These are phyloP conservation scores for Drosophila niveifrons DNA, from an alignment of 2,888 invertebrate species.

Conservation along the genomic window DNA sequence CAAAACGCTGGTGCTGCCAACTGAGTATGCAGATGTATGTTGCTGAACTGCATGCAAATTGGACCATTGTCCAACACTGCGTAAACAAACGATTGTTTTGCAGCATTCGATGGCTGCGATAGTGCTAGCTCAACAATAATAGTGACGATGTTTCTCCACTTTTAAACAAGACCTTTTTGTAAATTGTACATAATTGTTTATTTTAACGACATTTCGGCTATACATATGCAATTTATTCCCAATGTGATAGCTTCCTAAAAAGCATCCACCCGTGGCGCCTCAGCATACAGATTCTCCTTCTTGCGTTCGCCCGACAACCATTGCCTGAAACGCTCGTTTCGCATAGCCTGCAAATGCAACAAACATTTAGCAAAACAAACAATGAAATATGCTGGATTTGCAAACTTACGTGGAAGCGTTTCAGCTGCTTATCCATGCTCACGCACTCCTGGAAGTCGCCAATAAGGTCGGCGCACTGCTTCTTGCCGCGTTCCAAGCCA, in stretches of 20 bases:
- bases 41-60: background rate
- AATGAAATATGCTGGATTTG: background rate
- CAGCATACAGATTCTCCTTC: conserved; percentile 86
- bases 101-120: background rate
- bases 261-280: conserved; percentile 87
- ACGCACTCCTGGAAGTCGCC: conserved; percentile 91
- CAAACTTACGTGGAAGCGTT: conserved; percentile 87
- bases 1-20: conserved; percentile 50
- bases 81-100: conserved; percentile 3
- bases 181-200: conserved; percentile 50
- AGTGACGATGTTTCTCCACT: background rate
- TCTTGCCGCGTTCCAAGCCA: conserved; percentile 88
- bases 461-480: conserved; percentile 88
- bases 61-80: conserved; percentile 5
- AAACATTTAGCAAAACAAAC: background rate
- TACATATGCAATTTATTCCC: conserved; percentile 39
- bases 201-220: conserved; percentile 68
- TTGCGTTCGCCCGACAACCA: conserved; percentile 87
- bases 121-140: too few species aligned
- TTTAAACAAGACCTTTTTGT: background rate
- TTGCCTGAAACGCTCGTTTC: conserved; percentile 88
- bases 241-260: conserved; percentile 84
- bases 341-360: conserved; percentile 87
- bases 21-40: conserved; percentile 1
- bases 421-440: conserved; percentile 87